Base-by-base conservation (phyloP, 2,113 vertebrate genomes). In the Osmerus eperlanus region DNA sequence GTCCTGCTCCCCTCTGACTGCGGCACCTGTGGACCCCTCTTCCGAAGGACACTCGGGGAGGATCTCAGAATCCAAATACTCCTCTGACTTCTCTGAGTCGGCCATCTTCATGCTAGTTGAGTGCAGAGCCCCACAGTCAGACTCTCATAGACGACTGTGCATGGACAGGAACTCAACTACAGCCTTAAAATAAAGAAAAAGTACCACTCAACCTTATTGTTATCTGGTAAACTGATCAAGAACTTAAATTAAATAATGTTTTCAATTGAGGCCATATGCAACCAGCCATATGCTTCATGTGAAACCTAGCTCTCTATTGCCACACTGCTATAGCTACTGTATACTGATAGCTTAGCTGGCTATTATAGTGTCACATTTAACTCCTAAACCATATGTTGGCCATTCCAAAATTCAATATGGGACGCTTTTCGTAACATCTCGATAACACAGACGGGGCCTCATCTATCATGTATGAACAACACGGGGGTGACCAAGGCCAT, bases 61-160 rank as follows among this genome's bases (percentile, higher is more conserved):
- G 78, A 88, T 89, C 89, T 96, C 93, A 3, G 91, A 91, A 87
- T 95, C 94, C 74, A 90, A 86, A 86, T 94, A 92, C 84, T 95
- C 93, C 85, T 96, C 94, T 72, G 91, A 83, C 91, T 97, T 98
- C 88, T 94, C 94, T 23, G 86, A 93, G 78, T 95, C 92, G 89
- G 98, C 96, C 97, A 99, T 99, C 94, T 96, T 97, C 95, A 95
- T 96, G 91, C 93, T 92, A 95, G 79, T 94, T 79, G 67, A 87
- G 83, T 83, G 86, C 85, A 80, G 69, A 84, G 81, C 85, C 91
- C 84, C 86, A 77, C 68, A 80, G 86, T 87, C 79, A 91, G 93
- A 73, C 92, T 89, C 91, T 94, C 91, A 82, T 89, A 93, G 89
- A 87, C 87, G 84, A 36, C 54, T 25, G 88, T 76, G 83, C 80